These are phyloP conservation scores for Lineus longissimus DNA, from an alignment of 1,140 invertebrate genomes.

Conservation along the genomic window DNA sequence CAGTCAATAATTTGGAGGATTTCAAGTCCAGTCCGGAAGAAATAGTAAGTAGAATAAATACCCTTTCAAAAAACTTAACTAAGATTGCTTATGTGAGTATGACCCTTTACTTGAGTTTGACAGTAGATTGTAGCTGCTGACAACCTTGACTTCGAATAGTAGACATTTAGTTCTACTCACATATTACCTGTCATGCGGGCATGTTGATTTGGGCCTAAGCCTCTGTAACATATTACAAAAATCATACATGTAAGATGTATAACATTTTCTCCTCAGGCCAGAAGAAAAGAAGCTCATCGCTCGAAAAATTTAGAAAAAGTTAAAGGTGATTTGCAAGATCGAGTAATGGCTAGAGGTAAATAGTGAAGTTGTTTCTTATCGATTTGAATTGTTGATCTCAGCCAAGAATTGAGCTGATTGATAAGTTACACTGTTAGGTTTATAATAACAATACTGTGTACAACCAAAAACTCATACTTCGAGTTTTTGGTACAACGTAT, in stretches of 20 bases:
- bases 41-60: constrained; percentile 38
- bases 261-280: constrained; percentile 5
- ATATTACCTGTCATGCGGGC: not conserved
- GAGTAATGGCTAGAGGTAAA: constrained; percentile 15
- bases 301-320: constrained; percentile 41
- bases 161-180: not conserved
- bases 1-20: constrained; percentile 40
- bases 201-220: not conserved
- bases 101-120: not conserved
- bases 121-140: not conserved
- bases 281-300: constrained; percentile 34
- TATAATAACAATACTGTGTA: not conserved
- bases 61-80: too few relatives aligned
- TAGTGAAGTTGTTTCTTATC: not conserved
- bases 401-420: too few relatives aligned
- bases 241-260: too few relatives aligned
- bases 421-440: not conserved
- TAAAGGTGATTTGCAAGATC: not conserved
- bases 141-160: not conserved
- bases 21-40: constrained; percentile 45
- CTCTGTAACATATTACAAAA: not conserved
- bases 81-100: too few relatives aligned
- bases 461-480: too few relatives aligned
- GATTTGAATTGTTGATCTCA: not conserved
- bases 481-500: too few relatives aligned